phyloP scores from a whole-genome alignment of 1,140 invertebrate genomes.

The Pantala flavescens region DNA sequence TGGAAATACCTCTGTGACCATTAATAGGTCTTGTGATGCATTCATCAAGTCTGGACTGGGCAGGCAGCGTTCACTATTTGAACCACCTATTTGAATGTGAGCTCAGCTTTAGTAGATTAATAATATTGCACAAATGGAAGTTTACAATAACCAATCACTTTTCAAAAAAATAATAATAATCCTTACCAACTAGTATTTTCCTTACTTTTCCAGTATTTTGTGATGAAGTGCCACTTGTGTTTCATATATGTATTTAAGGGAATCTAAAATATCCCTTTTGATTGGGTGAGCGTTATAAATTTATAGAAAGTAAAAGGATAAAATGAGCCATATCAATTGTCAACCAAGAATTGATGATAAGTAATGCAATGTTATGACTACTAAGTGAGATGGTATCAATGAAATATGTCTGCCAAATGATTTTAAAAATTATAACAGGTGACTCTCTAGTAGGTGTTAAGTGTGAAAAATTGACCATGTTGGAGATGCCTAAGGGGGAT shows the following conservation, averaged over 20 bases:
- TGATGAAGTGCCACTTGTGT: slow-evolving; percentile 19
- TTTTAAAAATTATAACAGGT: slow-evolving; percentile 12
- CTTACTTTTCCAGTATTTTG: slow-evolving; percentile 19
- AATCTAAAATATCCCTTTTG: slow-evolving; percentile 17
- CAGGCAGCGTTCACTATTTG: slow-evolving; percentile 14
- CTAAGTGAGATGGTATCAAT: slow-evolving; percentile 17
- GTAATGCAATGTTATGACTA: slow-evolving; percentile 17
- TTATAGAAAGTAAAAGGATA: slow-evolving; percentile 11
- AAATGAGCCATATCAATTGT: slow-evolving; percentile 17
- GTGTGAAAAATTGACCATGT: slow-evolving; percentile 16
- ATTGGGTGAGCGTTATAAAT: slow-evolving; percentile 16
- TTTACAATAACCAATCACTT: slow-evolving; percentile 18
- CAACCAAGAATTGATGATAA: slow-evolving; percentile 12
- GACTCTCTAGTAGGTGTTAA: slow-evolving; percentile 16
- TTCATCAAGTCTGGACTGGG: slow-evolving; percentile 14
- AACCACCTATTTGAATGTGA: slow-evolving; percentile 16
- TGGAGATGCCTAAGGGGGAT: slow-evolving; percentile 14
- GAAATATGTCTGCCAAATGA: slow-evolving; percentile 15
- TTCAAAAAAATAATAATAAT: slow-evolving; percentile 15
- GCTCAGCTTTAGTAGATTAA: slow-evolving; percentile 17
- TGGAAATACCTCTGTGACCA: slow-evolving; percentile 12
- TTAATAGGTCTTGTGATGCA: slow-evolving; percentile 16
- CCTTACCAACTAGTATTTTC: slow-evolving; percentile 19
- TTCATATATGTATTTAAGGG: slow-evolving; percentile 17
- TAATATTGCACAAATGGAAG: slow-evolving; percentile 16